phyloP scores from a whole-genome alignment of 2,797 vertebrate genomes.

The Parauchenoglanis punctatus region DNA sequence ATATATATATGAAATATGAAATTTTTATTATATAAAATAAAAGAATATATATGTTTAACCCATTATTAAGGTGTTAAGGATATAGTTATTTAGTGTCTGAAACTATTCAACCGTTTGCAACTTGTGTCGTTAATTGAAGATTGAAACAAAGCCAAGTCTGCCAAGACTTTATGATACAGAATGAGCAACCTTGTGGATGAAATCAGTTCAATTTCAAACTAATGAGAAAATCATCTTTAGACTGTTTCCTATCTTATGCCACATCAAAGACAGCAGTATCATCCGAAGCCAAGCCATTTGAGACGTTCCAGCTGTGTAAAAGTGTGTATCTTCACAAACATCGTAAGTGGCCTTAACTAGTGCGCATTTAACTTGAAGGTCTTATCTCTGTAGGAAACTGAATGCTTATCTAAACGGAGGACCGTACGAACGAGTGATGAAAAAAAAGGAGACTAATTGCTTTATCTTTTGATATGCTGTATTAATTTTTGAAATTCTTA shows the following conservation, averaged over 20 bases:
- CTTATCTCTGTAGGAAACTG: constrained; percentile 59
- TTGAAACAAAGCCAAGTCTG: not conserved
- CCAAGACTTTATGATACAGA: not conserved
- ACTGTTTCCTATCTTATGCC: constrained; percentile 6
- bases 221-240: constrained; percentile 3
- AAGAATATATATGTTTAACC: not conserved
- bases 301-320: constrained; percentile 26
- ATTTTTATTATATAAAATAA: too few species aligned
- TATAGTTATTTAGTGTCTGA: not conserved
- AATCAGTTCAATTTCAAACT: not conserved
- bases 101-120: not conserved
- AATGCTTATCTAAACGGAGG: constrained; percentile 64
- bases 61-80: not conserved
- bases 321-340: constrained; percentile 29
- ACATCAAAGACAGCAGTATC: constrained; percentile 23
- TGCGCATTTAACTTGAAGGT: constrained; percentile 61
- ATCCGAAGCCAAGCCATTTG: constrained; percentile 17
- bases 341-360: constrained; percentile 61
- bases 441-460: constrained; percentile 48
- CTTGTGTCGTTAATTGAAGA: not conserved
- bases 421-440: constrained; percentile 47
- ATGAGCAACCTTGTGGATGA: not conserved
- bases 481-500: constrained; percentile 57
- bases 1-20: too few species aligned
- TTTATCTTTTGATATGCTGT: constrained; percentile 52